Evolutionary conservation across 2,797 vertebrate genomes (phyloP), one percentile per base, ranked within the genome.

Genomic region (Rhincodon typus): DNA sequence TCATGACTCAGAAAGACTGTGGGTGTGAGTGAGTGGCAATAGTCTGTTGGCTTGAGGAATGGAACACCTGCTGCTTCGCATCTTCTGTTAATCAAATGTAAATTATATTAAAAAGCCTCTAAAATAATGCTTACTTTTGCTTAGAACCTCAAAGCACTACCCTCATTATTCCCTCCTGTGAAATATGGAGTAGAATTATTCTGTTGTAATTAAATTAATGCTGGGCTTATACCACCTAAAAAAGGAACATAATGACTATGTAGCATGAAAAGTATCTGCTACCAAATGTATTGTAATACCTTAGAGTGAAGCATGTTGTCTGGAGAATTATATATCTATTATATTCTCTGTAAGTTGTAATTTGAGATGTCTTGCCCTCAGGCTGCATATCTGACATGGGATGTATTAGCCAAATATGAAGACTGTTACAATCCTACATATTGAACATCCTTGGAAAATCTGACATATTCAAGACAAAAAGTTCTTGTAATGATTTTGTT

Each of bases 181-280:
- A 53, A 94, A 69, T 8, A 93, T 25, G 19, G 21, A n/a, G n/a
- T 93, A 25, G 62, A 93, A 42, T 93, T 93, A 69, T 69, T 93
- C n/a, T 42, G n/a, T n/a, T 13, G n/a, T 69, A 93, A 93, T 69
- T 93, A 93, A 93, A 69, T 93, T 93, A 93, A 42, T n/a, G 38
- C 19, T 93, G 62, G 38, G n/a, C 67, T 38, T 93, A 69, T 93
- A 38, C 90, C 90, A 93, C 62, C 90, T 38, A 69, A 62, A 93
- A 66, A 93, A 42, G 38, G 90, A 69, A 69, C 34, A 93, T 21
- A 69, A 69, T 38, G 21, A n/a, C 62, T 93, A 62, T 69, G 66
- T 42, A 69, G n/a, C 62, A 93, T 67, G 90, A 93, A 93, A 93
- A 67, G 34, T 62, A 93, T 93, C 90, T 93, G 90, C 62, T 67